phyloP scores from a whole-genome alignment of 2,113 vertebrate genomes.

The Scatophagus argus region DNA sequence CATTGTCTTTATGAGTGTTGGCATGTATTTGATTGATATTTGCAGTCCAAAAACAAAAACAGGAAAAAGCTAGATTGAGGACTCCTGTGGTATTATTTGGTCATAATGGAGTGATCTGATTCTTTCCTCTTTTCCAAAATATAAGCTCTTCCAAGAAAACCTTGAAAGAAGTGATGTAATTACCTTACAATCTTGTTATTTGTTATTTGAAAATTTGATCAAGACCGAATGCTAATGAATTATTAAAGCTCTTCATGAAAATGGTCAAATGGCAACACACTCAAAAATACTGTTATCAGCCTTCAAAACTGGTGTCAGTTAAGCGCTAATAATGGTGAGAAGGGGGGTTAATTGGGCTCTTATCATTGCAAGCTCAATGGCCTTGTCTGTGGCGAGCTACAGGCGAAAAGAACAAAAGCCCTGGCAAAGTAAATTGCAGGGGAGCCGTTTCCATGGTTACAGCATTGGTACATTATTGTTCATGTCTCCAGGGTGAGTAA shows the following conservation, averaged over 20 bases:
- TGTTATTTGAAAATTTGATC: neutral
- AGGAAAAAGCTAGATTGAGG: too few species aligned
- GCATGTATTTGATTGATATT: neutral
- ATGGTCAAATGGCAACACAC: neutral
- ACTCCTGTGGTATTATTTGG: neutral
- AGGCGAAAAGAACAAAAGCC: conserved; percentile 69
- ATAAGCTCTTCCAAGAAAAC: neutral
- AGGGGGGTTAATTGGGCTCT: conserved; percentile 51
- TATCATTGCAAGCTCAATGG: conserved; percentile 40
- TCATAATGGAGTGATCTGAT: neutral
- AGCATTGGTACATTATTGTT: conserved; percentile 48
- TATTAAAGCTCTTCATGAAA: conserved; percentile 1
- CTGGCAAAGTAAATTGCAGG: conserved; percentile 67
- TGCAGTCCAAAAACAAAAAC: neutral
- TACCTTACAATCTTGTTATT: neutral
- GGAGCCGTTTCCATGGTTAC: conserved; percentile 74
- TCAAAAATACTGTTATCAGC: conserved; percentile 23
- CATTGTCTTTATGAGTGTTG: neutral
- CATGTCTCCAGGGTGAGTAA: conserved; percentile 50
- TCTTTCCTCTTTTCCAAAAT: neutral
- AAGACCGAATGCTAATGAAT: neutral
- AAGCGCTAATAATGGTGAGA: conserved; percentile 14
- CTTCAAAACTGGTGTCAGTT: conserved; percentile 23
- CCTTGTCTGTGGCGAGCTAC: conserved; percentile 39
- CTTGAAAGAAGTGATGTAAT: neutral